These are phyloP conservation scores for Alca torda DNA, from an alignment of 2,797 vertebrate genomes.

Conservation along the genomic window DNA sequence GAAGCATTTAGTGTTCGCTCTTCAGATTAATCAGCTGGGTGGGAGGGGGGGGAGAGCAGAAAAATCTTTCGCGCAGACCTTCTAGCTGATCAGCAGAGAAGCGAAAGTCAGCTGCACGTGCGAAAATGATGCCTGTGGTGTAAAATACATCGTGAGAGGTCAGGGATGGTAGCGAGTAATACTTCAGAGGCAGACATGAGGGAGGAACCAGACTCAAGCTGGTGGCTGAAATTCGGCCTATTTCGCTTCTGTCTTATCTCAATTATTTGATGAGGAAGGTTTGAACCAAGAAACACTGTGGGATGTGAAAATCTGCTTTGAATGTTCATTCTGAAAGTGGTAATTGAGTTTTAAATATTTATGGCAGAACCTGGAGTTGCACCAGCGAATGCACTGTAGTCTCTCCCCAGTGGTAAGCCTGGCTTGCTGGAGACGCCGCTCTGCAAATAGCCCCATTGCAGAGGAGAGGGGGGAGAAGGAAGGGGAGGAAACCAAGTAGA, in stretches of 20 bases:
- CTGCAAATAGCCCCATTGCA: not conserved
- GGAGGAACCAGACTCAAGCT: not conserved
- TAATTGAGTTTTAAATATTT: conserved; percentile 46
- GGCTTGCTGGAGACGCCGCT: not conserved
- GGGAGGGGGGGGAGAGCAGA: accelerated
- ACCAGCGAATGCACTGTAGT: not conserved
- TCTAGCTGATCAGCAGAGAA: not conserved
- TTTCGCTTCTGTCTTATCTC: not conserved
- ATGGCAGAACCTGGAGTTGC: not conserved
- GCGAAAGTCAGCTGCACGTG: not conserved
- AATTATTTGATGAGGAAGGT: not conserved
- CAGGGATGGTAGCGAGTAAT: not conserved
- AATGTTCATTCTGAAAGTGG: not conserved
- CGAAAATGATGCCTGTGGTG: not conserved
- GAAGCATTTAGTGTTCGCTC: not conserved
- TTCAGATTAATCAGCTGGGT: not conserved
- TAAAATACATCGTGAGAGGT: not conserved
- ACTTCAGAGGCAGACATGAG: not conserved
- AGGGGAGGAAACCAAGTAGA: not conserved
- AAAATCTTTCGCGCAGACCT: not conserved
- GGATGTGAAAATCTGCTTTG: not conserved
- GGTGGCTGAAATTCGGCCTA: not conserved
- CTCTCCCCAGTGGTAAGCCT: not conserved
- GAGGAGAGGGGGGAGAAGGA: not conserved
- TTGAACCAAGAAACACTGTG: not conserved